Conservation (phyloP, 2,797 vertebrate genomes). For the Enteromius afrohamiltoni region DNA sequence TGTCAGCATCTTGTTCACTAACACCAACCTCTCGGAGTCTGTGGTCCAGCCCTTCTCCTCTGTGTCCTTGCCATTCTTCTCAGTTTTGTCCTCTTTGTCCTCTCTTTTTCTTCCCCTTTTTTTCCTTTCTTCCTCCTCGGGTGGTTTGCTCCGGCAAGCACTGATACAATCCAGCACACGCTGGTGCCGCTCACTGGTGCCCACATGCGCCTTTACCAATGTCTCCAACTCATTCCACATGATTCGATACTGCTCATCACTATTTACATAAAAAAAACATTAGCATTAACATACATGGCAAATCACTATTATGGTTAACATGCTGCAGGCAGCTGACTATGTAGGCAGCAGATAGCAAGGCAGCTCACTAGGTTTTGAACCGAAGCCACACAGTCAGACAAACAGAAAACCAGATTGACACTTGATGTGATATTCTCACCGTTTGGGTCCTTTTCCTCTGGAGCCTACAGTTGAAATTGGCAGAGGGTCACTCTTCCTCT, state of each 20-base stretch:
- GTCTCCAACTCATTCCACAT: slow-evolving; percentile 99
- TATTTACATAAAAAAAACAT: slow-evolving; percentile 59
- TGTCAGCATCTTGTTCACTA: neutral
- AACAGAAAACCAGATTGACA: too few relatives aligned
- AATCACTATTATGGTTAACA: neutral
- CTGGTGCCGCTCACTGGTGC: slow-evolving; percentile 90
- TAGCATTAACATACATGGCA: neutral
- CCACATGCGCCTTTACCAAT: slow-evolving; percentile 90
- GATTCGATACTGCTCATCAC: slow-evolving; percentile 96
- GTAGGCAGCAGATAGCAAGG: neutral
- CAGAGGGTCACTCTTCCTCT: slow-evolving; percentile 96
- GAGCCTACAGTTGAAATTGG: slow-evolving; percentile 98
- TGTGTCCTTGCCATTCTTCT: slow-evolving; percentile 88
- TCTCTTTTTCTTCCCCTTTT: slow-evolving; percentile 97
- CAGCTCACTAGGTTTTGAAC: neutral
- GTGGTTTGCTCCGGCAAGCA: slow-evolving; percentile 96
- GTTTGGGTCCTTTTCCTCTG: slow-evolving; percentile 97
- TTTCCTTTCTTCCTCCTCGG: slow-evolving; percentile 95
- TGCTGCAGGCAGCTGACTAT: too few relatives aligned
- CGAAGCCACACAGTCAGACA: neutral
- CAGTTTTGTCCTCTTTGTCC: slow-evolving; percentile 91
- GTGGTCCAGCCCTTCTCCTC: slow-evolving; percentile 91
- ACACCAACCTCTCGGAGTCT: slow-evolving; percentile 88
- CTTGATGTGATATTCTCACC: slow-evolving; percentile 72
- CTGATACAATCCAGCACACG: slow-evolving; percentile 92